phyloP scores from a whole-genome alignment of 2,888 invertebrate genomes.

The Polymixis lichenea region DNA sequence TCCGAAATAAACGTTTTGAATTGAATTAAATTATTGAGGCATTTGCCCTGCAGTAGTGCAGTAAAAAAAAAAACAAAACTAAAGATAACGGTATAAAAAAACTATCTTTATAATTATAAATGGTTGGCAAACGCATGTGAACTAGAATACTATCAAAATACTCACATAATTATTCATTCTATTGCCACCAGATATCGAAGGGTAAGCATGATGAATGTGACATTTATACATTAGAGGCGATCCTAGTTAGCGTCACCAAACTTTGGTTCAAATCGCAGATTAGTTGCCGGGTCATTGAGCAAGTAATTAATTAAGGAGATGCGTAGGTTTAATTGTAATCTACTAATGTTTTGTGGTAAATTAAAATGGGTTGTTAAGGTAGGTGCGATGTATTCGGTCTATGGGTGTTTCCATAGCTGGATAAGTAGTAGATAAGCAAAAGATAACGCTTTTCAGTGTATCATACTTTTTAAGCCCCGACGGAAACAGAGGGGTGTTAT shows the following conservation, averaged over 20 bases:
- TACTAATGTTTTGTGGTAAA: not conserved
- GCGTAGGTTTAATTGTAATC: conserved; percentile 5
- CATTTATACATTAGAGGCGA: conserved; percentile 14
- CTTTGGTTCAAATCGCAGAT: conserved; percentile 25
- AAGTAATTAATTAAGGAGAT: conserved; percentile 29
- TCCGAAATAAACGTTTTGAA: too few relatives aligned
- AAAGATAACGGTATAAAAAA: not conserved
- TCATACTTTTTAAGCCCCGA: too few relatives aligned
- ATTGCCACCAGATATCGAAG: conserved; percentile 9
- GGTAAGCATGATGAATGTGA: conserved; percentile 46
- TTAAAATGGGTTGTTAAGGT: not conserved
- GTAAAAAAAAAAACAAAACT: too few relatives aligned
- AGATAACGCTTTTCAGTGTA: not conserved
- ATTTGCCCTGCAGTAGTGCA: not conserved
- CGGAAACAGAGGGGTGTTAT: too few relatives aligned
- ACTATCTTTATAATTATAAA: not conserved
- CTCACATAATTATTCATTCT: conserved; percentile 15
- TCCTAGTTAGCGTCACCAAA: conserved; percentile 23
- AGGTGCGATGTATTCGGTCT: not conserved
- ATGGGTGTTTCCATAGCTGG: not conserved
- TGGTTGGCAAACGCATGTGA: not conserved
- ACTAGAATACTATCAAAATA: conserved; percentile 10
- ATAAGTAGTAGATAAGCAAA: not conserved
- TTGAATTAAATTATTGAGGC: not conserved
- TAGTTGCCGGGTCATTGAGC: conserved; percentile 39